These are phyloP conservation scores for Brenthis daphne DNA, from an alignment of 2,888 invertebrate genomes.

Conservation along the genomic window DNA sequence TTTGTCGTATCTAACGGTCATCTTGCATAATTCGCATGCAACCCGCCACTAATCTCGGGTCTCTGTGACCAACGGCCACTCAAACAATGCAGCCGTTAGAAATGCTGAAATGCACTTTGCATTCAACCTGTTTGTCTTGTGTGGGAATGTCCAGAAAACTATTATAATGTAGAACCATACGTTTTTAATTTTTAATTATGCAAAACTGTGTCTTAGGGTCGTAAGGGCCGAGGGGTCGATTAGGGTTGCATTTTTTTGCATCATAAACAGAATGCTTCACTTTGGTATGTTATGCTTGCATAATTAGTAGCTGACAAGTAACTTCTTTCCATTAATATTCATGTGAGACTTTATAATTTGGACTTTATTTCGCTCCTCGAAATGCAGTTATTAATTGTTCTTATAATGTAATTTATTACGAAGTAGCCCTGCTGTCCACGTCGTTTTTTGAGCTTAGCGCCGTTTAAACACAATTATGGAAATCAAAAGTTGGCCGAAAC, in stretches of 20 bases:
- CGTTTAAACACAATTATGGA: conserved; percentile 35
- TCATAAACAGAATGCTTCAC: conserved; percentile 38
- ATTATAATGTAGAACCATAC: conserved; percentile 64
- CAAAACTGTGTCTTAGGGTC: conserved; percentile 53
- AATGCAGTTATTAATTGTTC: not conserved
- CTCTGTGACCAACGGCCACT: conserved; percentile 55
- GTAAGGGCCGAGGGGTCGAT: conserved; percentile 44
- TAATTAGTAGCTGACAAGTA: conserved; percentile 25
- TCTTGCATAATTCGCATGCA: conserved; percentile 61
- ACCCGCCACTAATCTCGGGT: conserved; percentile 53
- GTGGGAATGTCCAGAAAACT: conserved; percentile 57
- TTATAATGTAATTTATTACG: conserved; percentile 1
- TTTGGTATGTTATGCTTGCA: conserved; percentile 37
- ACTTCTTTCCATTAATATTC: conserved; percentile 23
- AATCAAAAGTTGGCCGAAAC: conserved; percentile 42
- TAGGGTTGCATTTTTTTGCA: conserved; percentile 54
- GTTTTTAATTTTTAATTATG: conserved; percentile 71
- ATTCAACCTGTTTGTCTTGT: conserved; percentile 57
- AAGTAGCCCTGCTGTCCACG: not conserved
- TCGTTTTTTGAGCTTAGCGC: conserved; percentile 21
- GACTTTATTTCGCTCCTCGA: conserved; percentile 2
- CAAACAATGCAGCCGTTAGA: conserved; percentile 58
- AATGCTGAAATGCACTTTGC: conserved; percentile 61
- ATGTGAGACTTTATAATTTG: conserved; percentile 20
- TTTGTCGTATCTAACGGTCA: conserved; percentile 56